A percentile compares a stretch with the other conserved stretches of the same genome.
Conservation (phyloP, 2,113 vertebrate species). For the Hirundichthys speculiger region DNA sequence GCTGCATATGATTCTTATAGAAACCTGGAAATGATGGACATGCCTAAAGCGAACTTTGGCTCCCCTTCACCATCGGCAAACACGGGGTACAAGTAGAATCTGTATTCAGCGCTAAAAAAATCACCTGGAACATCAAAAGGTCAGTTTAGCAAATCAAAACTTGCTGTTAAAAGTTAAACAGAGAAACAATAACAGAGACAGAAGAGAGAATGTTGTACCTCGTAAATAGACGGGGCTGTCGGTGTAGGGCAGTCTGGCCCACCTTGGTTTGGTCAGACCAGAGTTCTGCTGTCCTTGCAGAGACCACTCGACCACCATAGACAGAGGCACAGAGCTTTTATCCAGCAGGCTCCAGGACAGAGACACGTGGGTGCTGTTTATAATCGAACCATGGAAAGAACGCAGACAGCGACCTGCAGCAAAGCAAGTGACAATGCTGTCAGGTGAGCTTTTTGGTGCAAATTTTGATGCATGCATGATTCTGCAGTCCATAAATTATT, state of each 20-base stretch:
- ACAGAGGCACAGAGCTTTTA: slow-evolving; percentile 61
- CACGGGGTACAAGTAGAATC: slow-evolving; percentile 88
- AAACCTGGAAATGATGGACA: neutral
- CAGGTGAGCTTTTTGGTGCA: too few relatives aligned
- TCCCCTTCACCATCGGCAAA: slow-evolving; percentile 88
- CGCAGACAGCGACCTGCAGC: slow-evolving; percentile 80
- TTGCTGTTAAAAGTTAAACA: neutral
- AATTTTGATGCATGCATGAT: too few relatives aligned
- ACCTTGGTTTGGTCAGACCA: slow-evolving; percentile 74
- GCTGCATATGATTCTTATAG: neutral
- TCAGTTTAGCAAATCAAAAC: neutral
- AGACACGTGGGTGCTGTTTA: slow-evolving; percentile 88
- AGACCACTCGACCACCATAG: slow-evolving; percentile 90
- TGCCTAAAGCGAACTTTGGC: slow-evolving; percentile 83
- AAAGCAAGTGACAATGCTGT: neutral
- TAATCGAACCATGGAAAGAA: slow-evolving; percentile 75
- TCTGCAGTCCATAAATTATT: too few relatives aligned
- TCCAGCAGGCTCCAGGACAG: slow-evolving; percentile 85
- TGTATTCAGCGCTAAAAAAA: slow-evolving; percentile 88
- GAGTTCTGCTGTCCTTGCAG: slow-evolving; percentile 63
- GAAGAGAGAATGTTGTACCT: slow-evolving; percentile 41
- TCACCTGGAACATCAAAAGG: slow-evolving; percentile 76
- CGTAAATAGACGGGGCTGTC: slow-evolving; percentile 72
- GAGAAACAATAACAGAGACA: neutral
- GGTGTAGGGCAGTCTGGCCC: slow-evolving; percentile 82